phyloP scores from a whole-genome alignment of 2,888 invertebrate species.

The Melipona bicolor region DNA sequence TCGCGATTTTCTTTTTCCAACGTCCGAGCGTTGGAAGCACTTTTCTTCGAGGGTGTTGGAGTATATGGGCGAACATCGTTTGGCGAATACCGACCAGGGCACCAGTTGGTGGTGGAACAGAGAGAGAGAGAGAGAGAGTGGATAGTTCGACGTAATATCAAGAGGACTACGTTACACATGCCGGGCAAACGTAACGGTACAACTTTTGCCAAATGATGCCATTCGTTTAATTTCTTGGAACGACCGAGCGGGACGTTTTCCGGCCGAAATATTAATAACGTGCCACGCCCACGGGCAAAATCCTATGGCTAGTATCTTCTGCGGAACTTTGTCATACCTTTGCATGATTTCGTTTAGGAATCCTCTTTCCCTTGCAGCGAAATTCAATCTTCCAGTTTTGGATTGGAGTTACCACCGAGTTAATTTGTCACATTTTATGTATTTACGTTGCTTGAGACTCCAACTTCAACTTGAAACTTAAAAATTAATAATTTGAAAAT shows the following conservation, averaged over 20 bases:
- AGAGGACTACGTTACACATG: slow-evolving; percentile 53
- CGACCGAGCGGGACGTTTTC: slow-evolving; percentile 72
- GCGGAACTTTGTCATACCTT: slow-evolving; percentile 40
- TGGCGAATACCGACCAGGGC: slow-evolving; percentile 60
- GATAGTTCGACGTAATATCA: slow-evolving; percentile 67
- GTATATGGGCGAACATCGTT: slow-evolving; percentile 52
- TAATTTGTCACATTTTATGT: too few relatives aligned
- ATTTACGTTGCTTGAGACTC: too few relatives aligned
- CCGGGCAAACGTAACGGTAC: slow-evolving; percentile 65
- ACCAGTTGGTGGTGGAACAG: slow-evolving; percentile 70
- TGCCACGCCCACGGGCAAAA: slow-evolving; percentile 37
- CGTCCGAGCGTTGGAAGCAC: slow-evolving; percentile 55
- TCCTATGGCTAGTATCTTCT: slow-evolving; percentile 4
- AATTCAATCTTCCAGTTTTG: too few relatives aligned
- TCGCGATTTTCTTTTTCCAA: slow-evolving; percentile 43
- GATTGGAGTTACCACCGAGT: too few relatives aligned
- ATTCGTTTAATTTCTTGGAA: slow-evolving; percentile 81
- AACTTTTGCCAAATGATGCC: slow-evolving; percentile 82
- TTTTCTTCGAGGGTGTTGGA: slow-evolving; percentile 68
- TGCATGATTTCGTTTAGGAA: slow-evolving; percentile 10
- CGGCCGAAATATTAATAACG: slow-evolving; percentile 74
- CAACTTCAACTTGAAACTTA: too few relatives aligned
- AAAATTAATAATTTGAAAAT: too few relatives aligned
- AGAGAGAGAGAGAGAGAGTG: slow-evolving; percentile 29
- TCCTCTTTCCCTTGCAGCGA: too few relatives aligned